These are phyloP conservation scores for Leptinotarsa texana DNA, from an alignment of 1,140 invertebrate species.

Conservation along the genomic window DNA sequence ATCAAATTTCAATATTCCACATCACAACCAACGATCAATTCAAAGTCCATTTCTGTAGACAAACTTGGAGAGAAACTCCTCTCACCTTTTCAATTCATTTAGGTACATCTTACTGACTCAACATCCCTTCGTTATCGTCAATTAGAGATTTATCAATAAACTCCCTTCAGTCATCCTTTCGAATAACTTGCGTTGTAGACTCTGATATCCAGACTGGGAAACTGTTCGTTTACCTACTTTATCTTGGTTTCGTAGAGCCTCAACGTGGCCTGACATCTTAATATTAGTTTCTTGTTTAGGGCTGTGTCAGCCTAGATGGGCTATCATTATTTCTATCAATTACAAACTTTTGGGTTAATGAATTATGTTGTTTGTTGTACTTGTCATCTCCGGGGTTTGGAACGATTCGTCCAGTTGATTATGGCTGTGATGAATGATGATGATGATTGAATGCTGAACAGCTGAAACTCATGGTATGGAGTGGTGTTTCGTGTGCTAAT, in stretches of 20 bases:
- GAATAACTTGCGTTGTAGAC: not conserved
- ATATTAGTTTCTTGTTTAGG: slow-evolving; percentile 20
- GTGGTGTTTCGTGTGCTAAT: too few species aligned
- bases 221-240: slow-evolving; percentile 1
- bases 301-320: not conserved
- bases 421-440: not conserved
- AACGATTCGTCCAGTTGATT: slow-evolving; percentile 2
- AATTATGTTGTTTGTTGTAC: slow-evolving; percentile 6
- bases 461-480: not conserved
- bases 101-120: too few species aligned
- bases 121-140: too few species aligned
- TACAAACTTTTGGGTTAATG: slow-evolving; percentile 7
- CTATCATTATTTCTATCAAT: slow-evolving; percentile 17
- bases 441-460: not conserved
- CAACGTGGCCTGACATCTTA: slow-evolving; percentile 9
- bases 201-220: not conserved
- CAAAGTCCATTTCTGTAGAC: too few species aligned
- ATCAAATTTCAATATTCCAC: too few species aligned
- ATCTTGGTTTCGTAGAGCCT: not conserved
- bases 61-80: too few species aligned
- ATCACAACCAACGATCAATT: too few species aligned
- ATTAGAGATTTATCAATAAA: not conserved
- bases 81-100: too few species aligned
- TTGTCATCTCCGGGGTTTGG: not conserved
- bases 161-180: not conserved